Evolutionary conservation across 2,113 vertebrate genomes (phyloP).

Genomic region (Python bivittatus): DNA sequence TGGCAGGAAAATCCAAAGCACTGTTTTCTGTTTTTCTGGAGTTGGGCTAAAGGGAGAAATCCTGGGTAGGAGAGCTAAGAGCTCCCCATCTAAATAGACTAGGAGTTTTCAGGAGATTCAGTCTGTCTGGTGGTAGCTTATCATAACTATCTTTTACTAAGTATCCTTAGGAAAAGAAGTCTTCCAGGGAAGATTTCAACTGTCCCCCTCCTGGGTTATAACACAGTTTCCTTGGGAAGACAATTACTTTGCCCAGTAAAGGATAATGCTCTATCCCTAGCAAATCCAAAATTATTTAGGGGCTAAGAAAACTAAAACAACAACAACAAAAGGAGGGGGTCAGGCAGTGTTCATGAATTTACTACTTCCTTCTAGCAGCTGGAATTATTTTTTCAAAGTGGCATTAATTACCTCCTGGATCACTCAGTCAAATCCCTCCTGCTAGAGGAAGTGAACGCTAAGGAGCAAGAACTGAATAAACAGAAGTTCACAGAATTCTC

Average conservation of each 20-base stretch:
- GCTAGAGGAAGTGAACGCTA: no score
- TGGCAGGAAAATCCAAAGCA: neutral
- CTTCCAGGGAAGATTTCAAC: neutral
- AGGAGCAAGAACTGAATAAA: no score
- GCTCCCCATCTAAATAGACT: neutral
- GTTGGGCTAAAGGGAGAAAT: neutral
- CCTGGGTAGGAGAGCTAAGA: neutral
- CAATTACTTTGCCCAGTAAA: neutral
- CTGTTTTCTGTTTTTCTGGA: neutral
- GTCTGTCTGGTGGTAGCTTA: neutral
- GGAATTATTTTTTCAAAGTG: no score
- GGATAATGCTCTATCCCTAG: neutral
- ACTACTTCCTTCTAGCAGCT: no score
- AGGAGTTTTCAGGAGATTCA: neutral
- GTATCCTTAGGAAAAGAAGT: neutral
- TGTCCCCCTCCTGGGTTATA: neutral
- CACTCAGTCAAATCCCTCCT: no score
- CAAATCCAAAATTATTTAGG: neutral
- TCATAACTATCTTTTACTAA: neutral
- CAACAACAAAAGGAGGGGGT: neutral
- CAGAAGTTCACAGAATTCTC: no score
- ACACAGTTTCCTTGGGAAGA: neutral
- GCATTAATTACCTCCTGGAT: no score
- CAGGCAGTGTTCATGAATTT: no score
- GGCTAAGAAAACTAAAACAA: neutral